Evolutionary conservation across 1,140 invertebrate genomes (phyloP).

Genomic region (Bombus impatiens): DNA sequence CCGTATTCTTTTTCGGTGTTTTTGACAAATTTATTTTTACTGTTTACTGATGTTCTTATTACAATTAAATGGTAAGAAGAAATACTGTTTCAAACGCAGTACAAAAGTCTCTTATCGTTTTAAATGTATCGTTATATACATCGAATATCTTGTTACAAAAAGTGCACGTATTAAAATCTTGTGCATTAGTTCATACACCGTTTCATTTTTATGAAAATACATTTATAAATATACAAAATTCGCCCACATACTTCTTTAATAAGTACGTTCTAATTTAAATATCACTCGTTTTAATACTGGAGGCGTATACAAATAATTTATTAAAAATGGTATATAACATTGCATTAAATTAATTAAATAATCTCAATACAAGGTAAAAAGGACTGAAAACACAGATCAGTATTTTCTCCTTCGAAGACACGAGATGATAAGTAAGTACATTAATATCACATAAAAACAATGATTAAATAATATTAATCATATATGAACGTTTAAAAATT

Average conservation of each 20-base stretch:
- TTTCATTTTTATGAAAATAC: neutral
- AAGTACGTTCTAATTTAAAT: neutral
- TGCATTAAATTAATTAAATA: slow-evolving; percentile 5
- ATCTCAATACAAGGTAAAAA: neutral
- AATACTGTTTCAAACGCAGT: neutral
- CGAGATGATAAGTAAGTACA: neutral
- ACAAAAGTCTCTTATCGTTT: neutral
- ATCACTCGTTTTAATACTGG: neutral
- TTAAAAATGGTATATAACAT: neutral
- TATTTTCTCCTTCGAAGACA: neutral
- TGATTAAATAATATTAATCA: neutral
- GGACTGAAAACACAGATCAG: neutral
- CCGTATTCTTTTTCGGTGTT: no score
- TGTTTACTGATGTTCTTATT: neutral
- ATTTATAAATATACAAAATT: neutral
- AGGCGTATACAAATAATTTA: neutral
- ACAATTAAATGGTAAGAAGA: neutral
- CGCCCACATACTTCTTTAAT: no score
- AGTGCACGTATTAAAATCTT: neutral
- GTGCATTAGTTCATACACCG: neutral
- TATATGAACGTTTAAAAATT: neutral
- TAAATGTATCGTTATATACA: neutral
- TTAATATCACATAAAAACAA: neutral
- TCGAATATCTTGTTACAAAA: neutral
- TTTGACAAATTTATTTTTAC: neutral